Evolutionary conservation across 2,797 vertebrate genomes (phyloP), one percentile per base, ranked within the genome.

Genomic region (Rachycentron canadum): DNA sequence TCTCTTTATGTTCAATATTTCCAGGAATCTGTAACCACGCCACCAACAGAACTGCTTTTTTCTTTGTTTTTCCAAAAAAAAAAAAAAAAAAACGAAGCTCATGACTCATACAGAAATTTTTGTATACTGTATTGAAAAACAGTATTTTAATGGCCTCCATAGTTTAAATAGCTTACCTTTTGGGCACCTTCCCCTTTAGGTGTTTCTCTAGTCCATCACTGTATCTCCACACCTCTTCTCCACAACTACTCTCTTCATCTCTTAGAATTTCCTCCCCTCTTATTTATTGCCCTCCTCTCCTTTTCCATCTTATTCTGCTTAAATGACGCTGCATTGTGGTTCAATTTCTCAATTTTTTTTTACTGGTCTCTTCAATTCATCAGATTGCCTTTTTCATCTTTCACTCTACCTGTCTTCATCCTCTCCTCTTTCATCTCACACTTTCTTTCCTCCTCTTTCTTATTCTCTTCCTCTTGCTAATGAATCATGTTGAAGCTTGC

Each of bases 401-500:
- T 69, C n/a, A 17, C 43, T 52, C 61, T 28, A 78, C 82, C 79
- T 83, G 56, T 69, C 70, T 69, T 69, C 58, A 25, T 61, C 69
- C 63, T 21, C 17, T 76, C 41, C 30, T 84, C 77, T 77, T 74
- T 80, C 66, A 69, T 71, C 70, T 55, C 49, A 36, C 34, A 7
- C 19, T 73, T 64, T 77, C 38, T 60, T 40, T 58, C 52, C 47
- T 68, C 58, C 41, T 81, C 36, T 26, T 26, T 67, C 41, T 65
- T 58, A 43, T 58, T 64, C 69, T 71, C 62, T 71, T 38, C 21
- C 12, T 68, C 47, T 68, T 55, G 69, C 69, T 88, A 81, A 91
- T 89, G 91, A 93, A 93, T 95, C 90, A 93, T 83, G 82, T 68
- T 89, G 87, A 88, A 90, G 86, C 88, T 86, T 79, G 78, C 88